A percentile compares a stretch with the other conserved stretches of the same genome.
phyloP scores from a whole-genome alignment of 2,888 invertebrate genomes.

The Actias luna region DNA sequence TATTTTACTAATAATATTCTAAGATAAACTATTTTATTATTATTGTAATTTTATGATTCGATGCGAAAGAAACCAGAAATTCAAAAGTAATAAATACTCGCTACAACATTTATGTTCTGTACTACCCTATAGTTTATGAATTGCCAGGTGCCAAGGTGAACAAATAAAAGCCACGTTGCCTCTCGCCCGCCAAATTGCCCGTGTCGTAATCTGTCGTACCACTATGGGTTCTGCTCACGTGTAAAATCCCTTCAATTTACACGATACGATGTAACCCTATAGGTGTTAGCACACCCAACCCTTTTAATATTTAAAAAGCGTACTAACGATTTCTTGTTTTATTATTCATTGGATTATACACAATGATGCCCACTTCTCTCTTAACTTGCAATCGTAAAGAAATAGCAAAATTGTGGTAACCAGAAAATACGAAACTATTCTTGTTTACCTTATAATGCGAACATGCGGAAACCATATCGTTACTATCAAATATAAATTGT shows the following conservation, averaged over 20 bases:
- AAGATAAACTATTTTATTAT: background rate
- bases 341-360: slow-evolving; percentile 47
- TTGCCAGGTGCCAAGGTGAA: slow-evolving; percentile 67
- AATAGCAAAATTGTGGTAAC: slow-evolving; percentile 14
- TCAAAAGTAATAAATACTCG: background rate
- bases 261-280: slow-evolving; percentile 54
- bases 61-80: background rate
- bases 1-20: no score
- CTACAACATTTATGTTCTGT: slow-evolving; percentile 28
- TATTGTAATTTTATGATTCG: background rate
- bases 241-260: slow-evolving; percentile 72
- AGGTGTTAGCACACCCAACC: slow-evolving; percentile 48
- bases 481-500: slow-evolving; percentile 16
- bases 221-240: slow-evolving; percentile 68
- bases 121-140: slow-evolving; percentile 52
- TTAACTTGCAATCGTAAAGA: background rate
- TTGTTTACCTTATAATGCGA: slow-evolving; percentile 40
- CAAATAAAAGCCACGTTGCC: slow-evolving; percentile 63
- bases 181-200: slow-evolving; percentile 74
- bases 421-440: slow-evolving; percentile 32
- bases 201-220: slow-evolving; percentile 70
- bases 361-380: slow-evolving; percentile 37
- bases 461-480: slow-evolving; percentile 37
- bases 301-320: slow-evolving; percentile 44
- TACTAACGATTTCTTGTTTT: slow-evolving; percentile 44